Base-by-base conservation (phyloP, 2,888 invertebrate species). In the Aphodius sticticus region DNA sequence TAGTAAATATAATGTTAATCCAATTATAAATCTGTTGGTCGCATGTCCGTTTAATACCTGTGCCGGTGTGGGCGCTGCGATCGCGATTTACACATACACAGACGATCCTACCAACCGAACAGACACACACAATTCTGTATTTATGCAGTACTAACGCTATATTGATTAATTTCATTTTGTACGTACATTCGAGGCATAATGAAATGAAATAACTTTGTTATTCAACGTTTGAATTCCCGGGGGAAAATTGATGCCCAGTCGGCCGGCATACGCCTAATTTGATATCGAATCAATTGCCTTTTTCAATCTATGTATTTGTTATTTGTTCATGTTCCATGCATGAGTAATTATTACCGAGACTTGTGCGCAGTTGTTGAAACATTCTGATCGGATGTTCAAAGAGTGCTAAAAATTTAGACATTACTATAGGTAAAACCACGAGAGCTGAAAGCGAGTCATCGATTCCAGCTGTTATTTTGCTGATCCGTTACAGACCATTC, bases 1-100 rank as follows among this genome's bases (percentile, higher is more conserved):
- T 79, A 79, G 77, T 79, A 79, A 79, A 79, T 79, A 79, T 79
- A 79, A 79, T 72, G 77, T 71, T 79, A 79, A 79, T 79, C 79
- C 79, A 72, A 79, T 78, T 79, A 79, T 79, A 79, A 79, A 79
- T 77, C 71, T 53, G 78, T 76, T 77, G 69, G 72, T 72, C 71
- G 69, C 80, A 77, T 77, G 77, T 79, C 79, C 71, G 71, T 79
- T 77, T 79, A 79, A 77, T 79, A 79, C 79, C 79, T 79, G 79
- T 53, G 53, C 53, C 53, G 7, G n/a, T 36, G 35, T 74, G 15
- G 37, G 37, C 74, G 35, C 74, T 74, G 36, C 74, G n/a, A 37
- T n/a, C 74, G 70, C 74, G 36, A 74, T n/a, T 26, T 15, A 26
- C 74, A 14, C 74, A 36, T 9, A 37, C 74, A 74, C 35, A 71